A percentile compares a stretch with the other conserved stretches of the same genome.
These are phyloP conservation scores for Luperina testacea DNA, from an alignment of 2,888 invertebrate genomes.

Conservation along the genomic window DNA sequence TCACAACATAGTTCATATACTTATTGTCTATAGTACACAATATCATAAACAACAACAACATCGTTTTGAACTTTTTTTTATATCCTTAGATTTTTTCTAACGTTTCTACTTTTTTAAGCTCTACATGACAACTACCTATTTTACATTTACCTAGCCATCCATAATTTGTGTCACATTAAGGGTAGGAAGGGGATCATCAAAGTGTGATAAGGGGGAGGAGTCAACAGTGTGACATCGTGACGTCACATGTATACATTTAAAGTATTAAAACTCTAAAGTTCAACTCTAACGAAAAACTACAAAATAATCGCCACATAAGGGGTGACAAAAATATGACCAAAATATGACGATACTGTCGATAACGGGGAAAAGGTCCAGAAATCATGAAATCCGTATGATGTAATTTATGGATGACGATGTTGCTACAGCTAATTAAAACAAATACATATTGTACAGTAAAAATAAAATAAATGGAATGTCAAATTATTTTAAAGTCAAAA, in stretches of 20 bases:
- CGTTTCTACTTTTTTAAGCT: background rate
- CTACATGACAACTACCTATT: background rate
- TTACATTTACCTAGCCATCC: background rate
- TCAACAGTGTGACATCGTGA: background rate
- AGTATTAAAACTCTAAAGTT: background rate
- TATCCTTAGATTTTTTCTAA: background rate
- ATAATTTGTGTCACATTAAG: background rate
- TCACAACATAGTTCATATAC: slow-evolving; percentile 61
- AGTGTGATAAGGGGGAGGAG: background rate
- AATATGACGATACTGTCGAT: background rate
- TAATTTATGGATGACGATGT: background rate
- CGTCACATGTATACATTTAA: background rate
- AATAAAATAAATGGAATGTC: slow-evolving; percentile 52
- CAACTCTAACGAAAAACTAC: background rate
- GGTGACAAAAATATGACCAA: background rate
- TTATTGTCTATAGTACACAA: slow-evolving; percentile 38
- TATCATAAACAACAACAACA: slow-evolving; percentile 31
- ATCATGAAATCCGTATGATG: background rate
- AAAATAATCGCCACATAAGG: background rate
- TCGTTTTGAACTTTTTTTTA: slow-evolving; percentile 28
- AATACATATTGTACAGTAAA: slow-evolving; percentile 12
- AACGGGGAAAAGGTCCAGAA: background rate
- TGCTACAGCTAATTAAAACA: slow-evolving; percentile 3
- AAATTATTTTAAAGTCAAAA: slow-evolving; percentile 39
- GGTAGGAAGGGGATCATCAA: background rate